These are phyloP conservation scores for Penaeus vannamei DNA, from an alignment of 1,140 invertebrate species.

Conservation along the genomic window DNA sequence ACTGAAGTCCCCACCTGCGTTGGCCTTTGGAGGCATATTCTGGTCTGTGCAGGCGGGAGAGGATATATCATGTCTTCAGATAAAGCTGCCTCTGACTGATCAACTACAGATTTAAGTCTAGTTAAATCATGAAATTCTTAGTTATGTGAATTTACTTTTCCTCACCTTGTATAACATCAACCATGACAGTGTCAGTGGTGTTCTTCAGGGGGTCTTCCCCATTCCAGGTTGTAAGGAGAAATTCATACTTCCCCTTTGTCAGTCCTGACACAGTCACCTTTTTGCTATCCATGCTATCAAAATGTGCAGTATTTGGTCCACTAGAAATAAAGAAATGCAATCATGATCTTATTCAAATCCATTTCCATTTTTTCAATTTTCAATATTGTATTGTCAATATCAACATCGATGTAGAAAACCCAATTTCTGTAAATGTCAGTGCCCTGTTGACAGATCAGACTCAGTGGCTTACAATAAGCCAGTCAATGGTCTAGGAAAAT, in stretches of 20 bases:
- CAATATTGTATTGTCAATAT: no score
- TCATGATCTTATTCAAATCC: no score
- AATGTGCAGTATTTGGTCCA: constrained; percentile 76
- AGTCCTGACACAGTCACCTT: constrained; percentile 81
- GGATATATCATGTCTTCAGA: not conserved
- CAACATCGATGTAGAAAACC: no score
- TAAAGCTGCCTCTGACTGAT: not conserved
- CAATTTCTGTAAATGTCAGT: no score
- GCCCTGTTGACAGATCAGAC: no score
- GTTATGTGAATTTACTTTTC: constrained; percentile 67
- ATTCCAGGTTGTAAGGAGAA: constrained; percentile 83
- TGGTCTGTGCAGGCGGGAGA: constrained; percentile 77
- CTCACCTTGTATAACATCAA: constrained; percentile 93
- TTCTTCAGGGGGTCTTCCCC: constrained; percentile 84
- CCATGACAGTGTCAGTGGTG: constrained; percentile 79
- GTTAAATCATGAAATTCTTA: no score
- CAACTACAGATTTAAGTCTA: not conserved
- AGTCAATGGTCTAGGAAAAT: no score
- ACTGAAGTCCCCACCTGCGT: constrained; percentile 87
- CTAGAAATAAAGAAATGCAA: constrained; percentile 70
- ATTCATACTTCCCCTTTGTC: constrained; percentile 87
- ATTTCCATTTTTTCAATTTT: no score
- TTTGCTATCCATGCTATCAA: constrained; percentile 72
- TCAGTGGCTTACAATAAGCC: no score
- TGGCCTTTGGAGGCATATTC: constrained; percentile 89